Base-by-base conservation (phyloP, 1,140 invertebrate genomes). In the Hyles vespertilio region DNA sequence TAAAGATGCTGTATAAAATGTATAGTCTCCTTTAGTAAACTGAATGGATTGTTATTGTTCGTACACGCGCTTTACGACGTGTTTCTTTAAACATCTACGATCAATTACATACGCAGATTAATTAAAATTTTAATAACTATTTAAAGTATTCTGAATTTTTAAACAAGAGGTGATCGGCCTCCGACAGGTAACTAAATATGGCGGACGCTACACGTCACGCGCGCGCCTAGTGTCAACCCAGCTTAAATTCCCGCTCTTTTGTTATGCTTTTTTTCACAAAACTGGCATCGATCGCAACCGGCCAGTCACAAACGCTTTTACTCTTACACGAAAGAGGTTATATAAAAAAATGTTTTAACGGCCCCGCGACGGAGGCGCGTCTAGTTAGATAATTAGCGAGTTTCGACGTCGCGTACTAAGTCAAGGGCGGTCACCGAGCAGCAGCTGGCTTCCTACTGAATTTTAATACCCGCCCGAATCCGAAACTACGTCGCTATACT, bases 391-490 rank as follows among this genome's bases (percentile, higher is more conserved):
- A 65, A 63, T 63, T 62, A 62, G 58, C 51, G 53, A 34, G 53
- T 54, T 64, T 56, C 63, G 59, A 58, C 63, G 65, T 57, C 58
- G 57, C 56, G 61, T 58, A 67, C 52, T 53, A 68, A 79, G 80
- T 83, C 80, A 83, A 83, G 80, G 80, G 78, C 80, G 79, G 80
- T 72, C 80, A 80, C 43, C 49, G 43, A 22, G 50, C 50, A 56
- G 67, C 76, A 79, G 77, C 78, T 81, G 75, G 75, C 67, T 81
- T 76, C 77, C 74, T 74, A 64, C 69, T 77, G 69, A 82, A 82
- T 79, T 76, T 77, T 72, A 79, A 77, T 74, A 77, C 70, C 63
- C 62, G 62, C 59, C 59, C 62, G 72, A 76, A 65, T 73, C 67
- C 61, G 52, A 69, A 70, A 71, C 73, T 71, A 70, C 71, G 69